Evolutionary conservation across 1,140 invertebrate genomes (phyloP).

Genomic region (Antheraea mylitta): DNA sequence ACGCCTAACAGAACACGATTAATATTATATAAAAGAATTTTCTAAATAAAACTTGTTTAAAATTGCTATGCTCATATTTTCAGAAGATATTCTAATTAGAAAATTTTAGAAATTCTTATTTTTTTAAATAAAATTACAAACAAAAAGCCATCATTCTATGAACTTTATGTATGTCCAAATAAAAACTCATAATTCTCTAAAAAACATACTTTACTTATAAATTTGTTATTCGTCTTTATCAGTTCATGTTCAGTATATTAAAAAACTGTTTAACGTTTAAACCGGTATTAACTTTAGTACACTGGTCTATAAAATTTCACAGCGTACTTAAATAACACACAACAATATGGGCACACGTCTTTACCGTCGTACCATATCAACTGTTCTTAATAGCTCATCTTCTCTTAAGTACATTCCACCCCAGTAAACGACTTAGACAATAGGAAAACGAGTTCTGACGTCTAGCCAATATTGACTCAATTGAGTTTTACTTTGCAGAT

Average conservation of each 20-base stretch:
- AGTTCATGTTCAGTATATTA: background rate
- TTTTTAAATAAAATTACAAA: too few species aligned
- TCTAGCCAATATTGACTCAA: background rate
- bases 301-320: background rate
- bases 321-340: background rate
- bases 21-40: too few species aligned
- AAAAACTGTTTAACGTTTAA: background rate
- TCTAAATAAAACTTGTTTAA: too few species aligned
- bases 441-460: background rate
- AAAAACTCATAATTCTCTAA: too few species aligned
- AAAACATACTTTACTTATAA: background rate
- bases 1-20: too few species aligned
- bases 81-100: background rate
- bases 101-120: background rate
- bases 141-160: too few species aligned
- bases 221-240: conserved; percentile 1
- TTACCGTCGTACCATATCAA: background rate
- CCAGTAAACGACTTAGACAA: background rate
- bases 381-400: background rate
- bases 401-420: background rate
- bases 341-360: background rate
- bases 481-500: background rate
- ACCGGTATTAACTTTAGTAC: background rate
- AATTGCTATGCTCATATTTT: too few species aligned
- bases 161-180: too few species aligned